phyloP scores from a whole-genome alignment of 2,797 vertebrate species.

The Sebastes itinus region DNA sequence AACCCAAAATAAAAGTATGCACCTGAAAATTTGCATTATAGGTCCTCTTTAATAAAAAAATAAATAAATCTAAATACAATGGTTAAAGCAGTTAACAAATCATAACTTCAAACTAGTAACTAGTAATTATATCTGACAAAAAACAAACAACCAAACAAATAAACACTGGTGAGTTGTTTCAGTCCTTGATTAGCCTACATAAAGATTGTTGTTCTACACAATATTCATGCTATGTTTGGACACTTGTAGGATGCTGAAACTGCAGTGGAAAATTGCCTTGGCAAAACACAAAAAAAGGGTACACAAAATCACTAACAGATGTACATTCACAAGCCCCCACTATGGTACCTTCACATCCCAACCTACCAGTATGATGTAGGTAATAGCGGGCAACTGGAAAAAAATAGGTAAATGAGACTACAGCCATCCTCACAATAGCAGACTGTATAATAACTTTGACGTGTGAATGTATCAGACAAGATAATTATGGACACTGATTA shows the following conservation, averaged over 20 bases:
- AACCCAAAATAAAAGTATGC: too few relatives aligned
- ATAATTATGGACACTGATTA: neutral
- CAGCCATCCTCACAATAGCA: neutral
- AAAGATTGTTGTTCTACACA: conserved; percentile 10
- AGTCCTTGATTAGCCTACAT: neutral
- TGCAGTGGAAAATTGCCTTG: conserved; percentile 60
- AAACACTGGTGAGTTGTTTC: neutral
- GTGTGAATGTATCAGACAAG: neutral
- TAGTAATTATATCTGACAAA: neutral
- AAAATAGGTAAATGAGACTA: neutral
- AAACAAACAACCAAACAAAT: neutral
- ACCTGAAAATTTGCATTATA: too few relatives aligned
- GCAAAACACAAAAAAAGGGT: conserved; percentile 49
- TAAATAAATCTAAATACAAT: neutral
- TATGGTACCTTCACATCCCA: conserved; percentile 44
- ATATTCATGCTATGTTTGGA: conserved; percentile 22
- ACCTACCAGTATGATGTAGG: conserved; percentile 18
- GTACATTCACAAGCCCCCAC: conserved; percentile 47
- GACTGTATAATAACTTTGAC: neutral
- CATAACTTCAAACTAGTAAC: neutral
- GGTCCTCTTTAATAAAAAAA: neutral
- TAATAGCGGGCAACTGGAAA: conserved; percentile 43
- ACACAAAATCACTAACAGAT: conserved; percentile 76
- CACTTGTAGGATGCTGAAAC: conserved; percentile 40
- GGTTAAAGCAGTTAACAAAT: neutral